Base-by-base conservation (phyloP, 2,113 vertebrate genomes). In the Ptychochromis oligacanthus region DNA sequence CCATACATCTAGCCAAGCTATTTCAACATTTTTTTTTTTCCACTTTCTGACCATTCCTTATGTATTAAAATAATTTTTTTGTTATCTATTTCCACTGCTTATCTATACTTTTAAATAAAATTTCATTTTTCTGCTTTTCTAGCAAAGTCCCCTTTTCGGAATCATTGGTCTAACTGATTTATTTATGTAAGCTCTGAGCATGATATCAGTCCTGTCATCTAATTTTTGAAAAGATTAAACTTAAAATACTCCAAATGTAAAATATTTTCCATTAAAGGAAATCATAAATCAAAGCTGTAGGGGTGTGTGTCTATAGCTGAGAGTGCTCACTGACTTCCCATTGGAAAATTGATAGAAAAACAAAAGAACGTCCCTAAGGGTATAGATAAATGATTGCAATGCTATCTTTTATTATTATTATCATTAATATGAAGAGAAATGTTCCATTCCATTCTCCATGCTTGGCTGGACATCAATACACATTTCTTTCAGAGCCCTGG, bases 401-500 rank as follows among this genome's bases (percentile, higher is more conserved):
- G 79, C 81, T 77, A 79, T 87, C 52, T 55, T 46, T 82, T 82
- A 52, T 31, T 55, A 54, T 82, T 82, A 52, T 31, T 72, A 24
- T 82, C 59, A 79, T 64, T 74, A 79, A 89, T 26, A 72, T 4
- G 22, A 83, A 72, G 22, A 40, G 26, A 67, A 79, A 77, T 58
- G 38, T 81, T 85, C 83, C 75, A 67, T 82, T 75, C 59, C 59
- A 78, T 77, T 78, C 76, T 87, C 57, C 70, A 52, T 2, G 75
- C 36, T 77, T 56, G 64, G 75, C 81, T 54, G 56, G 75, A 36
- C 59, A 76, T 58, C 58, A 70, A 17, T 74, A 62, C 81, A 59
- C 59, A 76, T 31, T 64, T 79, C 31, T 77, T 55, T 76, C 5
- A 46, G 49, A 22, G 55, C 40, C 54, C 14, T 5, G 64, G 40